Percentiles rank a stretch among this genome's conserved stretches.
These are phyloP conservation scores for Acropternis orthonyx DNA, from an alignment of 2,797 vertebrate species.

Conservation along the genomic window DNA sequence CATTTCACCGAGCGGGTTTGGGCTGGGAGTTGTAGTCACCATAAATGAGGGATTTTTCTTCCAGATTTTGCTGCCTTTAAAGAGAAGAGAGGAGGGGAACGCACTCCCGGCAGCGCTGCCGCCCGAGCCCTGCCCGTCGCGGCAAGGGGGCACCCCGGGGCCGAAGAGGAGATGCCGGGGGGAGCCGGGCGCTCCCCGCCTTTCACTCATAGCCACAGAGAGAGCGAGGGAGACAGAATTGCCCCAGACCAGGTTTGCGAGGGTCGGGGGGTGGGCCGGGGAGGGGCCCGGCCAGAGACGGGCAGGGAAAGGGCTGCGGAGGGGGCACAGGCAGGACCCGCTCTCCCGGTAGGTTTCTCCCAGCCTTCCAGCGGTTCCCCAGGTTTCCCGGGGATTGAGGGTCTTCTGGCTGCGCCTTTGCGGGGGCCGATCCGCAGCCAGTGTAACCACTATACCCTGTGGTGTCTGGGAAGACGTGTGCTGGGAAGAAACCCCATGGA, in stretches of 20 bases:
- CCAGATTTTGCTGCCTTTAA: slow-evolving; percentile 67
- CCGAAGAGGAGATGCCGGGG: slow-evolving; percentile 34
- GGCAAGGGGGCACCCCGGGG: slow-evolving; percentile 12
- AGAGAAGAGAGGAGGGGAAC: slow-evolving; percentile 43
- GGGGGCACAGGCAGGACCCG: not conserved
- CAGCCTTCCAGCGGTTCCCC: not conserved
- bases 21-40: slow-evolving; percentile 58
- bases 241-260: slow-evolving; percentile 58
- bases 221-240: slow-evolving; percentile 25
- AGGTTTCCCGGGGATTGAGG: not conserved
- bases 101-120: slow-evolving; percentile 2
- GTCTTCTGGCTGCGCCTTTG: not conserved
- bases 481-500: not conserved
- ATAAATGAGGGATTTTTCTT: slow-evolving; percentile 73
- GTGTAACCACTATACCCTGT: not conserved
- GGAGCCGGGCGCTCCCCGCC: not conserved
- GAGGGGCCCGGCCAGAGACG: not conserved
- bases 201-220: not conserved
- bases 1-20: slow-evolving; percentile 69
- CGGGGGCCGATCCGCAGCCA: not conserved
- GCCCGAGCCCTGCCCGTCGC: not conserved
- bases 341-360: not conserved
- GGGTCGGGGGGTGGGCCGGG: not conserved
- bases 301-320: not conserved
- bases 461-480: too few relatives aligned